Base-by-base conservation (phyloP, 2,888 invertebrate species). In the Tetheella fluctuosa region DNA sequence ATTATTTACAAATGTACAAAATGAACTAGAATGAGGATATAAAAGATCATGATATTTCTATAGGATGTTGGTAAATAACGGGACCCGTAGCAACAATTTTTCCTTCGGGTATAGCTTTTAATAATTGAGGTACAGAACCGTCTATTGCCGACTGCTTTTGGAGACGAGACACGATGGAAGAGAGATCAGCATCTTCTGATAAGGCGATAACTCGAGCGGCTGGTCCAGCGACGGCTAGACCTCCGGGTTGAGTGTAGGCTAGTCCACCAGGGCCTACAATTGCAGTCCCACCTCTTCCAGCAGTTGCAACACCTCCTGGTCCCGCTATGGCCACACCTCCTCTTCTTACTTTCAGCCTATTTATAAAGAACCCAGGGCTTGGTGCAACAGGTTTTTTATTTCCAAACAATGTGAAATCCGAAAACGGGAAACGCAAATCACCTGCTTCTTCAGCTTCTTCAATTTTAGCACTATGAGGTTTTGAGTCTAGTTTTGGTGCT, bases 281-380 rank as follows among this genome's bases (percentile, higher is more conserved):
- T 0, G 97, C 96, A 0, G 96, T 96, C 6, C 97, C 97, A 8
- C 96, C 97, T 76, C 95, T 95, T 15, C 96, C 96, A 1, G 96
- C 96, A 0, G 96, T 96, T 0, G 97, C 97, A 13, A 96, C 95
- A 39, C 96, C 96, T n/a, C 96, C 96, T 0, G 97, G 96, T 0
- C 96, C 96, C 2, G 96, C 97, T 58, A 97, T 96, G 0, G 96
- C 96, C 7, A 97, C 96, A 17, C 97, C 96, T 2, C 97, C 97
- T 80, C 94, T 94, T 64, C 95, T 93, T 23, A 97, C 96, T 82
- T 95, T 95, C 25, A 96, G 79, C 69, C 94, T 94, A 68, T 96
- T 95, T 61, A 96, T 96, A 65, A 96, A 95, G 67, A 96, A 95
- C 1, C 96, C 96, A 64, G 94, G 94, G 64, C 94, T 94, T 0